A percentile compares a stretch with the other conserved stretches of the same genome.
phyloP scores from a whole-genome alignment of 2,113 vertebrate genomes.

The Eretmochelys imbricata region DNA sequence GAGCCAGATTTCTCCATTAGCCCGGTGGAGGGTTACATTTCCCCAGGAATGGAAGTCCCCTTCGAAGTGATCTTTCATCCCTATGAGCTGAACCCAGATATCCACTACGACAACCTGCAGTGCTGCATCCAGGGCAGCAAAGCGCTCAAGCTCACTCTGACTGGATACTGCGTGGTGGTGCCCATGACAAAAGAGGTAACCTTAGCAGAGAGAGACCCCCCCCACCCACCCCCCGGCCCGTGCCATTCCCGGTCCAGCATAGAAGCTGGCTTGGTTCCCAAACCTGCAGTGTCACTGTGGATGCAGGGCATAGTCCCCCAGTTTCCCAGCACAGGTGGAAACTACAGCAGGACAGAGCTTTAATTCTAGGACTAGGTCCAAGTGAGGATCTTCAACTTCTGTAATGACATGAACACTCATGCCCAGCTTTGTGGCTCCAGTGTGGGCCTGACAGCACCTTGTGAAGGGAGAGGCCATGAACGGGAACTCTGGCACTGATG shows the following conservation, averaged over 20 bases:
- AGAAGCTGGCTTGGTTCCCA: neutral
- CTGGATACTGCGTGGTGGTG: constrained; percentile 80
- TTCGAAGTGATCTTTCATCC: constrained; percentile 85
- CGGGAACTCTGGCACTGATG: neutral
- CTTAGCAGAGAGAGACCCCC: accelerated
- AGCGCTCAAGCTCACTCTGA: constrained; percentile 80
- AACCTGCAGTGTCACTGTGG: neutral
- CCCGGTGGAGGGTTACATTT: constrained; percentile 85
- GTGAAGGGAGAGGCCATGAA: neutral
- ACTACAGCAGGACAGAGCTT: neutral
- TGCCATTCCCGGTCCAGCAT: neutral
- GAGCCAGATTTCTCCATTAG: constrained; percentile 83
- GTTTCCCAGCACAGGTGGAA: neutral
- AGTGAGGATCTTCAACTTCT: neutral
- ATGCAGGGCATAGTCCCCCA: accelerated
- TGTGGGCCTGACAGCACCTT: neutral
- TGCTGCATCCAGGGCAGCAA: constrained; percentile 83
- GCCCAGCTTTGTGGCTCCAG: neutral
- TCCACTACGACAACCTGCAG: constrained; percentile 77
- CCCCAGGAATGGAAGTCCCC: constrained; percentile 81
- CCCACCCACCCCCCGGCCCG: too few species aligned
- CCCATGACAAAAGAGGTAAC: constrained; percentile 83
- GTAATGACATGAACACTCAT: neutral
- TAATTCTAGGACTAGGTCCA: neutral
- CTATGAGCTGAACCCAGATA: constrained; percentile 74